Base-by-base conservation (phyloP, 2,113 vertebrate genomes). In the Nothobranchius furzeri region DNA sequence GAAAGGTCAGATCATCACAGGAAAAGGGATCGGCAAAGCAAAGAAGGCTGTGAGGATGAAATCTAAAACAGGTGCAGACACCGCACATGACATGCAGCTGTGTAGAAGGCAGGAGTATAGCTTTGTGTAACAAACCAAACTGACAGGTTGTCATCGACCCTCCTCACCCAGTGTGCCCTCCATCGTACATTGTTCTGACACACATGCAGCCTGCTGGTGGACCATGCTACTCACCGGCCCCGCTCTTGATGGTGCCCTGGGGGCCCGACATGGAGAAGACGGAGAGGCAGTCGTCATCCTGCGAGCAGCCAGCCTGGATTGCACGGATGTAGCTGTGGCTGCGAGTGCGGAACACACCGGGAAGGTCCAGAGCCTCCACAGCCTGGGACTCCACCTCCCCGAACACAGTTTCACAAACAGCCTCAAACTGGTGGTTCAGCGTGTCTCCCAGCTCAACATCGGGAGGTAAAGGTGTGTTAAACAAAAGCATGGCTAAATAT, bases 301-400 rank as follows among this genome's bases (percentile, higher is more conserved):
- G 96, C 87, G 96, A 97, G 85, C 96, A 99, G 87, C 98, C 98
- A 0, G 98, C 98, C 90, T 99, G 98, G 91, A 99, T 99, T 92
- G 98, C 98, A 15, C 96, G 94, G 73, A 99, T 94, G 88, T 99
- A 99, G 93, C 98, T 99, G 92, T 99, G 98, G 93, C 96, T 98
- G 87, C 97, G 94, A 83, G 96, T 98, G 77, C 98, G 96, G 90
- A 98, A 98, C 87, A 96, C 97, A 49, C 98, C 97, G 0, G 98
- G 98, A 83, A 99, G 95, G 86, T 99, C 98, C 89, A 99, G 87
- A 6, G 98, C 98, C 79, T 99, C 96, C 60, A 99, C 95, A 0
- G 97, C 98, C 87, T 98, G 97, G 0, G 96, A 98, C 91, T 99
- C 98, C 71, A 96, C 91, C 90, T 97, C 96, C 0, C 98, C 96